Percentiles rank a stretch among this genome's conserved stretches.
These are phyloP conservation scores for Danio albolineatus DNA, from an alignment of 2,797 vertebrate species.

Conservation along the genomic window DNA sequence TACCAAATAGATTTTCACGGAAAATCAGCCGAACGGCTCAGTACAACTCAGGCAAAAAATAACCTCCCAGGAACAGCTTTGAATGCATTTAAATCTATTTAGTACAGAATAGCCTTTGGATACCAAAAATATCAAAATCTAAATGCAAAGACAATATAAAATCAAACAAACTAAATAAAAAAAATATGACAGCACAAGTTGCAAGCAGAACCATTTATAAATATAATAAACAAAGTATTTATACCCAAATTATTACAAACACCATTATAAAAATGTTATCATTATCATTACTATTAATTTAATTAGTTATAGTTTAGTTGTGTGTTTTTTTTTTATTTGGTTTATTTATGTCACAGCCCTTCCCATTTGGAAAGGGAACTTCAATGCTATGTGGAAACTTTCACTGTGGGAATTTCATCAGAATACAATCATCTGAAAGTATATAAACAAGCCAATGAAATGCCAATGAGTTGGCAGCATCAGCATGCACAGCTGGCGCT, in stretches of 20 bases:
- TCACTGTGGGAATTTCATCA: too few species aligned
- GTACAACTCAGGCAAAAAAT: not conserved
- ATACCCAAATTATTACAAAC: not conserved
- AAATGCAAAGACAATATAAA: not conserved
- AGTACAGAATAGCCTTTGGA: not conserved
- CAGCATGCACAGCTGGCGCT: too few species aligned
- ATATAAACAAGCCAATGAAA: too few species aligned
- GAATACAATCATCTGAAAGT: too few species aligned
- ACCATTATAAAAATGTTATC: not conserved
- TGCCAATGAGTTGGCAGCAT: too few species aligned
- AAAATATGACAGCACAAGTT: not conserved
- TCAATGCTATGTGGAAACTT: too few species aligned
- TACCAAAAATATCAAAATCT: not conserved
- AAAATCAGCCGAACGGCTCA: constrained; percentile 7
- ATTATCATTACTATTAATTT: too few species aligned
- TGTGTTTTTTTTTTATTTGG: too few species aligned
- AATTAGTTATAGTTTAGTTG: too few species aligned
- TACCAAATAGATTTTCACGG: not conserved
- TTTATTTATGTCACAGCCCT: too few species aligned
- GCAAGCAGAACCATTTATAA: not conserved
- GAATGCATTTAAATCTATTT: not conserved
- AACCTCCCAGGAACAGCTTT: not conserved
- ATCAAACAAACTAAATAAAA: not conserved
- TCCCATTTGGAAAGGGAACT: too few species aligned
- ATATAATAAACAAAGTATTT: not conserved